Percentiles rank a stretch among this genome's conserved stretches.
These are phyloP conservation scores for Myiotriccus ornatus DNA, from an alignment of 2,797 vertebrate genomes.

Conservation along the genomic window DNA sequence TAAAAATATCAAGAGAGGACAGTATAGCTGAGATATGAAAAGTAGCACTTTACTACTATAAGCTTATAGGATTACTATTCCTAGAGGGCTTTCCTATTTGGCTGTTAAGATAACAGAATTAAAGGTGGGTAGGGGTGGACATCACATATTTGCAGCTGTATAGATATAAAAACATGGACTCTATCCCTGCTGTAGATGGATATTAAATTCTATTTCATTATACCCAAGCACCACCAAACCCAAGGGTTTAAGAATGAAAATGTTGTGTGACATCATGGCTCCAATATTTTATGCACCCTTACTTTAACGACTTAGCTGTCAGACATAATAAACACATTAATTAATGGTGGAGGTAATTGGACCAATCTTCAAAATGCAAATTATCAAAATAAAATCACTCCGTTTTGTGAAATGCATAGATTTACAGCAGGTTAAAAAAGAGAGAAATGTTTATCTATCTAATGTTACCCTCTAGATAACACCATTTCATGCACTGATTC, in stretches of 20 bases:
- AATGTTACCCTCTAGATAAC: neutral
- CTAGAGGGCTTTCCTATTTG: conserved; percentile 5
- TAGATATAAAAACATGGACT: neutral
- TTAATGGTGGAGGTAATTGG: neutral
- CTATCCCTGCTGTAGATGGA: neutral
- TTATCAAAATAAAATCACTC: neutral
- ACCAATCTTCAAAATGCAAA: neutral
- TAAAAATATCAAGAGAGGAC: neutral
- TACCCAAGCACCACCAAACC: neutral
- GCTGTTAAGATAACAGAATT: conserved; percentile 19
- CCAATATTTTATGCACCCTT: neutral
- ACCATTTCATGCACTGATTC: neutral
- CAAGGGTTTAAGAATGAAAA: neutral
- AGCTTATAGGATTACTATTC: neutral
- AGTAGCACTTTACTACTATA: neutral
- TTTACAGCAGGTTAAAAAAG: neutral
- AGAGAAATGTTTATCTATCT: neutral
- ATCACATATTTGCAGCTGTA: neutral
- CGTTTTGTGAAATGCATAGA: neutral
- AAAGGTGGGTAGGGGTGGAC: neutral
- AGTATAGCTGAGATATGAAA: neutral
- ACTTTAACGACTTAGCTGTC: neutral
- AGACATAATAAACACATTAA: neutral
- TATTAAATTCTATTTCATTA: conserved; percentile 3
- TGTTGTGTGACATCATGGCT: neutral